Evolutionary conservation across 2,888 invertebrate species (phyloP).

Genomic region (Eueremaeus valkanovi): DNA sequence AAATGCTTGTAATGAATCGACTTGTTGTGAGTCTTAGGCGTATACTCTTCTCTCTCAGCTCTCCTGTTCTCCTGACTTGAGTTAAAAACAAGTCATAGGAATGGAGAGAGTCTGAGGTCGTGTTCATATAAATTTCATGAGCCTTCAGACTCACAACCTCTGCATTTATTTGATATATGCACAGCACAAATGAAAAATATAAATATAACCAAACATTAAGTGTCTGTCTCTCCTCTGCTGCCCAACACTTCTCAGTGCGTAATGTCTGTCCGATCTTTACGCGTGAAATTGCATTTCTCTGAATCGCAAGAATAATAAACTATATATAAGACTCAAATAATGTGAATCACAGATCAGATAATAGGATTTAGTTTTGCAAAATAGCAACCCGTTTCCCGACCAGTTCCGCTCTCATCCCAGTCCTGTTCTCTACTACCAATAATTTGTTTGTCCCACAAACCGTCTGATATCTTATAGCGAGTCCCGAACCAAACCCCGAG

Average conservation of each 20-base stretch:
- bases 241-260: neutral
- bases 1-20: too few relatives aligned
- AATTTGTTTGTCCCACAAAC: too few relatives aligned
- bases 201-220: slow-evolving; percentile 4
- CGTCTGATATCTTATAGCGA: too few relatives aligned
- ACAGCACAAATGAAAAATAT: neutral
- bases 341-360: neutral
- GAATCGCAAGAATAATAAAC: slow-evolving; percentile 20
- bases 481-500: too few relatives aligned
- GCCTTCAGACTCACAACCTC: slow-evolving; percentile 19
- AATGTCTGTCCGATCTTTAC: neutral
- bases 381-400: too few relatives aligned
- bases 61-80: too few relatives aligned
- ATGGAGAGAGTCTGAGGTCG: slow-evolving; percentile 13
- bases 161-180: slow-evolving; percentile 22
- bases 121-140: slow-evolving; percentile 33
- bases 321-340: neutral
- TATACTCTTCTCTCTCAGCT: too few relatives aligned
- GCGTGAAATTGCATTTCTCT: slow-evolving; percentile 12
- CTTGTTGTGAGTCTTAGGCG: too few relatives aligned
- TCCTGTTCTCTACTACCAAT: too few relatives aligned
- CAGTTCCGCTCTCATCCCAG: too few relatives aligned
- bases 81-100: slow-evolving; percentile 9
- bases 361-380: neutral
- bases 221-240: neutral